These are phyloP conservation scores for Pygoscelis antarcticus DNA, from an alignment of 2,113 vertebrate species.

Conservation along the genomic window DNA sequence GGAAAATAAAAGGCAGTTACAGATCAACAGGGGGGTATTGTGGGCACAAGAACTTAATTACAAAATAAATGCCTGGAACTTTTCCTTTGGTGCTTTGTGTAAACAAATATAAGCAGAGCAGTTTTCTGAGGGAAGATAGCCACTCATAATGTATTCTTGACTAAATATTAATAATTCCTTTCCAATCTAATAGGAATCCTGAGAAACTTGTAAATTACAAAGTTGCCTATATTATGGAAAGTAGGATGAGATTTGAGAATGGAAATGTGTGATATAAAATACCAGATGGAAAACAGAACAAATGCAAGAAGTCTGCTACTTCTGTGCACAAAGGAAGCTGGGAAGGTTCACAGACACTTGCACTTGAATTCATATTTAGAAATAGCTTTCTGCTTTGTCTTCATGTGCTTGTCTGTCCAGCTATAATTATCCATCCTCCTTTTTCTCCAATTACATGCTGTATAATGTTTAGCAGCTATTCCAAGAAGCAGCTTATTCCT, in stretches of 20 bases:
- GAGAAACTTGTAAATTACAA: background rate
- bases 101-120: background rate
- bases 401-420: background rate
- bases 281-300: background rate
- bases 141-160: background rate
- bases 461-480: slow-evolving; percentile 61
- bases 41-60: background rate
- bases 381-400: slow-evolving; percentile 10
- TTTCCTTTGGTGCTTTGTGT: background rate
- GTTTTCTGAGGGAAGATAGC: background rate
- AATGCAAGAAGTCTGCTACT: background rate
- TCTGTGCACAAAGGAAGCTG: background rate
- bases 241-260: background rate
- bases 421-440: slow-evolving; percentile 1
- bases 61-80: background rate
- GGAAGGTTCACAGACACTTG: background rate
- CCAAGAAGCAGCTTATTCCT: slow-evolving; percentile 70
- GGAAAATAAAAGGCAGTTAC: background rate
- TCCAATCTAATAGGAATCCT: background rate
- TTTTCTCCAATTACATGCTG: slow-evolving; percentile 39
- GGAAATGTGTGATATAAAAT: background rate
- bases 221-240: background rate
- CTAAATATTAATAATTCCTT: background rate
- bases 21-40: background rate
- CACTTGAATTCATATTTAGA: background rate